Evolutionary conservation across 2,888 invertebrate species (phyloP).

Genomic region (Sarcophaga rosellei): DNA sequence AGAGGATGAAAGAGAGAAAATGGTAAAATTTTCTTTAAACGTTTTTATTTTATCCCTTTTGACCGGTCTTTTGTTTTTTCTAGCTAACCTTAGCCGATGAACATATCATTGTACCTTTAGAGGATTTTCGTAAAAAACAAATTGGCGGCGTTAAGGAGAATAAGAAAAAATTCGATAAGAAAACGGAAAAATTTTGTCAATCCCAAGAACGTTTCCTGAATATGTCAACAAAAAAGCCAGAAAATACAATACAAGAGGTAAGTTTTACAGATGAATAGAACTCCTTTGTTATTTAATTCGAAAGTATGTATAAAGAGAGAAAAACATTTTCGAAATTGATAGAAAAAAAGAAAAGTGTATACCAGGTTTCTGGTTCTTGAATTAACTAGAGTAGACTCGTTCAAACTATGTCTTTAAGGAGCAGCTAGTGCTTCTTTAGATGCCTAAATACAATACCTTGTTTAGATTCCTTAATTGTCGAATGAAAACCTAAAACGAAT

Average conservation of each 20-base stretch:
- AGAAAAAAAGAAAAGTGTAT: too few relatives aligned
- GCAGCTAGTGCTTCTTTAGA: too few relatives aligned
- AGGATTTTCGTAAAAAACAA: constrained; percentile 95
- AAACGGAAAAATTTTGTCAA: constrained; percentile 98
- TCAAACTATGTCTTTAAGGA: too few relatives aligned
- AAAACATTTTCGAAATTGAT: background rate
- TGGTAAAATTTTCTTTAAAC: constrained; percentile 85
- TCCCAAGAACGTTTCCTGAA: constrained; percentile 97
- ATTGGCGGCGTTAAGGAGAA: constrained; percentile 96
- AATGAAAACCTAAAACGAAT: too few relatives aligned
- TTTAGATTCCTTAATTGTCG: too few relatives aligned
- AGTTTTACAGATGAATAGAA: constrained; percentile 70
- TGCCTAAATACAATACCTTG: too few relatives aligned
- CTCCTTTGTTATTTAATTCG: background rate
- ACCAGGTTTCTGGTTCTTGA: too few relatives aligned
- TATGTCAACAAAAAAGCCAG: constrained; percentile 95
- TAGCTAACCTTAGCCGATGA: constrained; percentile 96
- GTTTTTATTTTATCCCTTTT: background rate
- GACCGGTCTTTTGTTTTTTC: constrained; percentile 11
- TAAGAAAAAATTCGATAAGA: constrained; percentile 99
- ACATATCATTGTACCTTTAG: constrained; percentile 95
- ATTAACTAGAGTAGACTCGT: too few relatives aligned
- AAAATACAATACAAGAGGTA: constrained; percentile 95
- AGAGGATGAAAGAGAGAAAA: constrained; percentile 97
- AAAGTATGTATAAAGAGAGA: background rate